These are phyloP conservation scores for Terebella lapidaria DNA, from an alignment of 2,888 invertebrate species.

Conservation along the genomic window DNA sequence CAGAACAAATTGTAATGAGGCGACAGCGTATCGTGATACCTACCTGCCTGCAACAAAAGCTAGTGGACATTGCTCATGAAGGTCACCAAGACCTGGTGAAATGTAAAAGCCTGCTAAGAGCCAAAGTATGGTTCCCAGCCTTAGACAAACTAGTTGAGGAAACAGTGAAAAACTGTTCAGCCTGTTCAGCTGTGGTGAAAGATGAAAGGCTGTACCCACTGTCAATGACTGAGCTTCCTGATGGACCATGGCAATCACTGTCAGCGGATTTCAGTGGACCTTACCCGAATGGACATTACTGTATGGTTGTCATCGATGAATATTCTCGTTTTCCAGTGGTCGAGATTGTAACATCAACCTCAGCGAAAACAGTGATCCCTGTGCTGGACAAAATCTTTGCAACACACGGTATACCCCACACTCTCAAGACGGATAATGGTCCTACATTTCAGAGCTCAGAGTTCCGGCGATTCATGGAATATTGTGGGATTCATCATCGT, in stretches of 20 bases:
- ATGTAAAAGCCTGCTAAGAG: slow-evolving; percentile 25
- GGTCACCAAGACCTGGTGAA: slow-evolving; percentile 28
- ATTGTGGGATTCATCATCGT: slow-evolving; percentile 22
- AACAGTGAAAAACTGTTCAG: slow-evolving; percentile 3
- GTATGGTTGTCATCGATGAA: slow-evolving; percentile 26
- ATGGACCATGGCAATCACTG: slow-evolving; percentile 13
- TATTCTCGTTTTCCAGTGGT: slow-evolving; percentile 24
- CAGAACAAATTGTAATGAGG: slow-evolving; percentile 18
- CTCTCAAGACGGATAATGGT: slow-evolving; percentile 4
- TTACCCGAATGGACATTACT: slow-evolving; percentile 15
- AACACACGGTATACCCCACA: neutral
- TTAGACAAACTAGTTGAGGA: slow-evolving; percentile 25
- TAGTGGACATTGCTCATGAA: slow-evolving; percentile 25
- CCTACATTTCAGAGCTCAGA: slow-evolving; percentile 3
- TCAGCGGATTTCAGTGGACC: slow-evolving; percentile 21
- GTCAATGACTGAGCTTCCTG: too few species aligned
- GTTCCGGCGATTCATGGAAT: slow-evolving; percentile 21
- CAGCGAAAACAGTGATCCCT: slow-evolving; percentile 19
- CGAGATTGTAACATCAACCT: slow-evolving; percentile 16
- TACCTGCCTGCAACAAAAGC: slow-evolving; percentile 17
- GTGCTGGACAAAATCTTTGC: slow-evolving; percentile 16
- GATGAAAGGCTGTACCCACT: too few species aligned
- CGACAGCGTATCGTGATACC: slow-evolving; percentile 22
- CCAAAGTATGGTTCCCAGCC: slow-evolving; percentile 31
- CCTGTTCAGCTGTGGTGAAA: too few species aligned